phyloP scores from a whole-genome alignment of 2,113 vertebrate species.

The Alouatta palliata region DNA sequence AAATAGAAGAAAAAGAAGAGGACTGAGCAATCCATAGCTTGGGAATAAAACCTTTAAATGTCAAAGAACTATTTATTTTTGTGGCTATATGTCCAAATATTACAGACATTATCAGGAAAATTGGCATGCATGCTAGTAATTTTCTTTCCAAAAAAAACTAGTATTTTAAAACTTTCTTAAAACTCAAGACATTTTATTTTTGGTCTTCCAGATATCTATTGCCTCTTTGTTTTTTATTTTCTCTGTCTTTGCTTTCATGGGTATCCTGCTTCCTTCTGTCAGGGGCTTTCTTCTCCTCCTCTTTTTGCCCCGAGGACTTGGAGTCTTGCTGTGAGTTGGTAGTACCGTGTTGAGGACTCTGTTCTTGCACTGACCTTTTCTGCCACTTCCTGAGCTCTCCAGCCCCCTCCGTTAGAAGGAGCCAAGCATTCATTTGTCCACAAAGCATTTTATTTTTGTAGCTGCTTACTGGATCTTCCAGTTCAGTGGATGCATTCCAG shows the following conservation, averaged over 20 bases:
- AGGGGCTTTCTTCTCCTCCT: background rate
- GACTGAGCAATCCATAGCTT: background rate
- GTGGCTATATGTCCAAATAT: background rate
- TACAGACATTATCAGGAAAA: background rate
- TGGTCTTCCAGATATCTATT: background rate
- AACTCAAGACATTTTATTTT: constrained; percentile 16
- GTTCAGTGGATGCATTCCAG: constrained; percentile 59
- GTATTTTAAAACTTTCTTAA: background rate
- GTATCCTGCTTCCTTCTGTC: background rate
- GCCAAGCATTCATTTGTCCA: constrained; percentile 67
- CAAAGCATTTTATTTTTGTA: constrained; percentile 73
- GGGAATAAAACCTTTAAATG: background rate
- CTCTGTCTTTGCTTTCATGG: background rate
- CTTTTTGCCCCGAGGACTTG: background rate
- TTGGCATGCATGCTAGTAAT: background rate
- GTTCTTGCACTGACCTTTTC: constrained; percentile 57
- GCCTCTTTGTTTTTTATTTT: background rate
- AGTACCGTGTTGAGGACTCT: background rate
- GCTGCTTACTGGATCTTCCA: constrained; percentile 68
- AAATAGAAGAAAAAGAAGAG: background rate
- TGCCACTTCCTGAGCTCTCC: background rate
- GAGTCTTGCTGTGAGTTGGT: background rate
- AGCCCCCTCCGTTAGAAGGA: constrained; percentile 54
- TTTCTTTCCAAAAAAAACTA: constrained; percentile 4
- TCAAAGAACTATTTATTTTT: background rate